Conservation (phyloP, 2,797 vertebrate species). For the Distichodus sexfasciatus region DNA sequence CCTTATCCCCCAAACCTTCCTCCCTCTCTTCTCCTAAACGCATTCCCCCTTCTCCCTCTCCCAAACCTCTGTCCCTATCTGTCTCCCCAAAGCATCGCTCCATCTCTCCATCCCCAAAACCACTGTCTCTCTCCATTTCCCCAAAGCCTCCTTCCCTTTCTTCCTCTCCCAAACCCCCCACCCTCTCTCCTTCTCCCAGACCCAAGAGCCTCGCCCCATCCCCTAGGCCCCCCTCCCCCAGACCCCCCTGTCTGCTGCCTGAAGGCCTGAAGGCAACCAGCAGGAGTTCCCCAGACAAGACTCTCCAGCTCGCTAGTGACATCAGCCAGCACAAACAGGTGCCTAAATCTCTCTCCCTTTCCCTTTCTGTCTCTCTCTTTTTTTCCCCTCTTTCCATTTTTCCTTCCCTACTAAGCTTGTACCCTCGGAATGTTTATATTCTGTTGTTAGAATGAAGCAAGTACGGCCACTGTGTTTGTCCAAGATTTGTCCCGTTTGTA, state of each 20-base stretch:
- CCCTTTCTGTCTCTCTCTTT: too few relatives aligned
- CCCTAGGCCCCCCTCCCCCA: slow-evolving; percentile 41
- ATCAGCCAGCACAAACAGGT: slow-evolving; percentile 80
- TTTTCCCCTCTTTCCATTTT: too few relatives aligned
- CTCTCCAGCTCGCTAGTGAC: slow-evolving; percentile 70
- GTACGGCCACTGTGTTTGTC: too few relatives aligned
- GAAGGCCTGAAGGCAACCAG: slow-evolving; percentile 71
- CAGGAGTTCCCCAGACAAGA: slow-evolving; percentile 79
- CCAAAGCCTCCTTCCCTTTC: slow-evolving; percentile 38
- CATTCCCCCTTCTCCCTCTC: slow-evolving; percentile 27
- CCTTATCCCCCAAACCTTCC: slow-evolving; percentile 50
- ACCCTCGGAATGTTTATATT: too few relatives aligned
- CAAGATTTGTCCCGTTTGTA: too few relatives aligned
- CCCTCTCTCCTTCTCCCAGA: slow-evolving; percentile 39
- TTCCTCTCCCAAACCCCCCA: slow-evolving; percentile 25
- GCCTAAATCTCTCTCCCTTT: not conserved
- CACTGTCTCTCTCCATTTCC: slow-evolving; percentile 33
- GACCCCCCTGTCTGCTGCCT: slow-evolving; percentile 17
- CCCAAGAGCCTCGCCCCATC: slow-evolving; percentile 27
- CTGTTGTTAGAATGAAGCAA: too few relatives aligned
- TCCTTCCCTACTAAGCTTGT: too few relatives aligned
- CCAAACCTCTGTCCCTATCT: slow-evolving; percentile 34
- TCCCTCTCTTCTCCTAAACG: slow-evolving; percentile 37
- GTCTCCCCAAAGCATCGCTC: slow-evolving; percentile 34
- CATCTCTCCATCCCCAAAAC: slow-evolving; percentile 46